A percentile compares a stretch with the other conserved stretches of the same genome.
phyloP scores from a whole-genome alignment of 2,113 vertebrate genomes.

The Pluvialis apricaria region DNA sequence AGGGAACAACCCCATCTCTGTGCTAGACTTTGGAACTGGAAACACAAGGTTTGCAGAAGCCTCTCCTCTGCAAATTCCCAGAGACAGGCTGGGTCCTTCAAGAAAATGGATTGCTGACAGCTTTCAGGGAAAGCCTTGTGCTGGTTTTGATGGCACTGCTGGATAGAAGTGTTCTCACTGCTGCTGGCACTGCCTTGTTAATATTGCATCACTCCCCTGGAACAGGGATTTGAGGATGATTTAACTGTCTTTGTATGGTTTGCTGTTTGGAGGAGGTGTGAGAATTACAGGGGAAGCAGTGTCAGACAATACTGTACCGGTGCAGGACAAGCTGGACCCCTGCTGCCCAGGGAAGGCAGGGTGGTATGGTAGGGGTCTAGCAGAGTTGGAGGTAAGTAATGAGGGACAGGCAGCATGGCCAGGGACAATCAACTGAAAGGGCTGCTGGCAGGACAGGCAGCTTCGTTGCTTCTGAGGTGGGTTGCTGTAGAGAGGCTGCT shows the following conservation, averaged over 20 bases:
- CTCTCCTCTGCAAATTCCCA: background rate
- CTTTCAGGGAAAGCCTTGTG: background rate
- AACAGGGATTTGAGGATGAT: background rate
- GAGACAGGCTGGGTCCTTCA: background rate
- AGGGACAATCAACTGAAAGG: background rate
- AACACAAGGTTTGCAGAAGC: background rate
- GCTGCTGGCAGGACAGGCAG: background rate
- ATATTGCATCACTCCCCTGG: background rate
- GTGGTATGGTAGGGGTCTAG: background rate
- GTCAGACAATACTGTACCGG: fast-evolving
- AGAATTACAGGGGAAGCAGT: background rate
- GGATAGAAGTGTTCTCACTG: background rate
- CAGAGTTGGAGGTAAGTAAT: background rate
- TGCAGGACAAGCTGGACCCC: background rate
- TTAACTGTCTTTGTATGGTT: background rate
- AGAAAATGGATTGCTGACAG: background rate
- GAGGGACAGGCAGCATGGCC: background rate
- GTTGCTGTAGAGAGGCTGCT: background rate
- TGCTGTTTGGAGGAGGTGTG: background rate
- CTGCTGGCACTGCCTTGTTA: background rate
- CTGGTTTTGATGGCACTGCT: background rate
- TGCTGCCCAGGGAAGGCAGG: background rate
- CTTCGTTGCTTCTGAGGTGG: background rate
- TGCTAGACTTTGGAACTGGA: background rate
- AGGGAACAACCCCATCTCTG: background rate